Conservation (phyloP, 1,140 invertebrate genomes). For the Lordiphosa mommai region DNA sequence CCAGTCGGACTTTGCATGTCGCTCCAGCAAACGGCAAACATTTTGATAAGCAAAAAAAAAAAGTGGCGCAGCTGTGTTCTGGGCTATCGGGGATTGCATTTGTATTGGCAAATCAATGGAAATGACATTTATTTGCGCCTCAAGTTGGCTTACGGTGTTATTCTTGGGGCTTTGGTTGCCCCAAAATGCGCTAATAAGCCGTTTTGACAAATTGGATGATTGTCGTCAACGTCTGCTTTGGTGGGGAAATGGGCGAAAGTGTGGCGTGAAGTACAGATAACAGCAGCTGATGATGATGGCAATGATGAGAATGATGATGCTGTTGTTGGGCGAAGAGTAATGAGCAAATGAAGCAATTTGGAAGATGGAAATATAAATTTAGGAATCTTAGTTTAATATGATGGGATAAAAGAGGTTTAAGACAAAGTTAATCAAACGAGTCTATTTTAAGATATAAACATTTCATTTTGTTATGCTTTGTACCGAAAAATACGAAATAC, state of each 20-base stretch:
- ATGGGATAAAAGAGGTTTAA: no score
- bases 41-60: conserved; percentile 55
- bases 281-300: conserved; percentile 5
- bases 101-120: conserved; percentile 51
- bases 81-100: conserved; percentile 14
- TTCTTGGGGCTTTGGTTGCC: conserved; percentile 33
- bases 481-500: no score
- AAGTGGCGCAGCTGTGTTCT: conserved; percentile 41
- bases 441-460: no score
- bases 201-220: conserved; percentile 76
- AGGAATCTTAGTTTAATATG: no score
- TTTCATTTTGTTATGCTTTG: no score
- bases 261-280: conserved; percentile 42
- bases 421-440: no score
- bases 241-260: conserved; percentile 16
- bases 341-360: neutral
- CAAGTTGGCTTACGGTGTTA: conserved; percentile 27
- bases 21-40: conserved; percentile 33
- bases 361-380: neutral
- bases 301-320: no score
- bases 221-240: conserved; percentile 25
- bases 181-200: conserved; percentile 73
- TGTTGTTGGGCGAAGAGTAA: neutral
- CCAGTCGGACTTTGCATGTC: conserved; percentile 41
- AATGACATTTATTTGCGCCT: conserved; percentile 52